phyloP scores from a whole-genome alignment of 2,113 vertebrate species.

The Corythornis vintsioides region DNA sequence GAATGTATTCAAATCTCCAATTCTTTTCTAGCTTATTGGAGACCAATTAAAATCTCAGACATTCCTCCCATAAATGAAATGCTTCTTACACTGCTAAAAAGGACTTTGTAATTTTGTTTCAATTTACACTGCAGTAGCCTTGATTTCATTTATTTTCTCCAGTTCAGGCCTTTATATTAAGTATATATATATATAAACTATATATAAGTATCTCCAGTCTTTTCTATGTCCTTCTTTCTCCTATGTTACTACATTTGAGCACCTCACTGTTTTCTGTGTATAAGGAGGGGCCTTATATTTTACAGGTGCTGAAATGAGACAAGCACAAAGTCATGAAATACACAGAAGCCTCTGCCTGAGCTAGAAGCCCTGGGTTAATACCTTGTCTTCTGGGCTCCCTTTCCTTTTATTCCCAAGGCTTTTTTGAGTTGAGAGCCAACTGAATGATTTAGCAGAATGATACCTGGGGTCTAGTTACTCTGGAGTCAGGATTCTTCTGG shows the following conservation, averaged over 20 bases:
- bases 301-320: not conserved
- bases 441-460: not conserved
- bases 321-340: not conserved
- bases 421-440: not conserved
- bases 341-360: not conserved
- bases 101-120: not conserved
- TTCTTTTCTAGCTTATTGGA: not conserved
- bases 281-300: not conserved
- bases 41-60: not conserved
- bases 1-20: not conserved
- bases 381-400: not conserved
- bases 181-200: not conserved
- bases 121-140: not conserved
- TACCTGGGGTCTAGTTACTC: not conserved
- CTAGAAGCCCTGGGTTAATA: not conserved
- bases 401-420: not conserved
- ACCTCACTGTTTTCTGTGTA: not conserved
- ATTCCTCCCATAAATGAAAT: not conserved
- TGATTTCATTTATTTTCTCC: not conserved
- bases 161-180: not conserved
- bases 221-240: not conserved
- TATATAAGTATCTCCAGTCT: not conserved
- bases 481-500: not conserved
- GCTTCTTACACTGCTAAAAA: not conserved
- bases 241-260: not conserved